Base-by-base conservation (phyloP, 2,888 invertebrate species). In the Ferdinandea cuprea region DNA sequence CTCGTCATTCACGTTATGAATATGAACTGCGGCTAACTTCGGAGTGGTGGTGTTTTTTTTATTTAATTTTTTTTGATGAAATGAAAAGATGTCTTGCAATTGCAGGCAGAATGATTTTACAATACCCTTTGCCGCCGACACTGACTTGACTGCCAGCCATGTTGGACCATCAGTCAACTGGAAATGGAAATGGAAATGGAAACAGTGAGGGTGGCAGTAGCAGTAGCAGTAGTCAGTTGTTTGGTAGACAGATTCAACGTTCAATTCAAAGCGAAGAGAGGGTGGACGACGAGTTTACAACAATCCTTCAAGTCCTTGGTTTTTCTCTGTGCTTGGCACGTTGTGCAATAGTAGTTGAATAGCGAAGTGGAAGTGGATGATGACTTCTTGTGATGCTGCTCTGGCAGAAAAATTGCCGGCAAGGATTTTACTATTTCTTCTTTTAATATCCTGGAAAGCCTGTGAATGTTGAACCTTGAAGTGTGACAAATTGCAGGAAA, bases 401-500 rank as follows among this genome's bases (percentile, higher is more conserved):
- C 25, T 59, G 54, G 61, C 54, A 56, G 37, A 69, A 73, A 68
- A 73, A 73, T 48, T 65, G 42, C 52, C 54, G 40, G 21, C 35
- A 68, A 73, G 37, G 58, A 44, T 17, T 66, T 7, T 6, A 11
- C 15, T 42, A 46, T 76, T 52, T 58, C 32, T 69, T 30, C 17
- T 65, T 66, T 72, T 37, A 66, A 81, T 59, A 71, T 77, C 77
- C 46, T 35, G 52, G 66, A 58, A 25, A 50, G 15, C 69, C n/a
- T n/a, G n/a, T 73, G 19, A 74, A 69, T 74, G 65, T 48, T 81
- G 81, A 78, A 78, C 83, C 78, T 73, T 83, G 73, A 83, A 83
- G 78, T 72, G 83, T 78, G 83, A 78, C 77, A 73, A 83, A 83
- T 83, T 68, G 78, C 63, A 72, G 77, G 71, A 76, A 77, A 77